Base-by-base conservation (phyloP, 2,888 invertebrate genomes). In the Holacanthella duospinosa region DNA sequence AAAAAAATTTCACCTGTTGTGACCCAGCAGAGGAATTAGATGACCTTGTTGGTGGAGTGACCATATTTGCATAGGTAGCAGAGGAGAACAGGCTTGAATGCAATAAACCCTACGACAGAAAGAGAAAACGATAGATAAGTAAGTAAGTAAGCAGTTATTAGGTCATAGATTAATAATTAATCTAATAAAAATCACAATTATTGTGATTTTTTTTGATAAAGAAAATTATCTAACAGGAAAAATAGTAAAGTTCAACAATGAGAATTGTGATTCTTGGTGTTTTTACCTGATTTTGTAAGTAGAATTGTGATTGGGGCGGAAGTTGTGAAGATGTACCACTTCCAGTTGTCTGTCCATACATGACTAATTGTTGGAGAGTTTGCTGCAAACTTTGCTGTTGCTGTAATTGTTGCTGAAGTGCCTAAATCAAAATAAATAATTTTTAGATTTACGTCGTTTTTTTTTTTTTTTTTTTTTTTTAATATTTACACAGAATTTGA, bases 231-330 rank as follows among this genome's bases (percentile, higher is more conserved):
- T n/a, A n/a, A n/a, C n/a, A n/a, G n/a, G n/a, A n/a, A n/a, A n/a
- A n/a, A n/a, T n/a, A n/a, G 57, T 28, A 36, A 29, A 26, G n/a
- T 25, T 2, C n/a, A 21, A 6, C 36, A n/a, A 59, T 44, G 44
- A 59, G 44, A 48, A 9, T 21, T 48, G 4, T 48, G 12, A 55
- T 16, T 53, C 25, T 53, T 53, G n/a, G n/a, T 12, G 25, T 1
- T 72, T 75, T 75, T 75, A 86, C 86, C 82, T 85, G 87, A 77
- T 87, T 88, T 76, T 88, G 88, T 61, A 88, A 78, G 76, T 88
- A 84, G 75, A 87, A 86, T 75, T 87, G 88, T 26, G 86, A 82
- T 73, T 84, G 84, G 3, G 86, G 80, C 55, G 80, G 79, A 63
- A 81, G 74, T 72, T 80, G 79, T 65, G 73, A 78, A 28, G 80